Base-by-base conservation (phyloP, 2,888 invertebrate species). In the Clistopyga incitator region DNA sequence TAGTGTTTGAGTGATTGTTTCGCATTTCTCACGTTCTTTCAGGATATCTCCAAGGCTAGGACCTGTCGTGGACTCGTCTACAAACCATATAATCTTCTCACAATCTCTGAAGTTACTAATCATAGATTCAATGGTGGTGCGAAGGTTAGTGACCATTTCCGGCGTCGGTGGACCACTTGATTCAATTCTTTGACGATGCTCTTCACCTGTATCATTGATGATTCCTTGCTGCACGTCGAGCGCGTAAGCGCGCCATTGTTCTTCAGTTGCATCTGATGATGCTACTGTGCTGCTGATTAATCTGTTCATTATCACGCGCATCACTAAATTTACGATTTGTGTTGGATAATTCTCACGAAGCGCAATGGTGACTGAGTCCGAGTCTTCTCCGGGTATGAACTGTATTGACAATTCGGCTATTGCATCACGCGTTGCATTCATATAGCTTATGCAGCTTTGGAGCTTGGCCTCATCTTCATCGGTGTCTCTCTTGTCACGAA, bases 1-100 rank as follows among this genome's bases (percentile, higher is more conserved):
- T 10, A 52, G 23, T 2, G 0, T 42, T 13, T n/a, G 11, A 6
- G 13, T 3, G 13, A 2, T 68, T 11, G 3, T 72, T 2, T 13
- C 0, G 50, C 81, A 81, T 10, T n/a, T 65, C n/a, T 59, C 56
- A 3, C 25, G 56, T 23, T 78, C 67, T 23, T 54, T 23, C 23
- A 54, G 10, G 23, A 54, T 0, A 59, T 59, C 34, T 4, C 29
- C 29, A 2, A 54, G 6, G 23, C 11, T 23, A 54, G 23, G 23
- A 2, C 2, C 15, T 1, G 3, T 8, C 34, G n/a, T 1, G 29
- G 34, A 1, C 3, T 3, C 6, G 13, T 34, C 59, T n/a, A 29
- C 6, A 18, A 15, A 29, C 29, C 3, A 4, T 10, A 29, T 8
- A 13, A 65, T 20, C 8, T 20, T 8, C 1, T 18, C 64, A 20